Conservation (phyloP, 2,113 vertebrate genomes). For the Dicrurus megarhynchus region DNA sequence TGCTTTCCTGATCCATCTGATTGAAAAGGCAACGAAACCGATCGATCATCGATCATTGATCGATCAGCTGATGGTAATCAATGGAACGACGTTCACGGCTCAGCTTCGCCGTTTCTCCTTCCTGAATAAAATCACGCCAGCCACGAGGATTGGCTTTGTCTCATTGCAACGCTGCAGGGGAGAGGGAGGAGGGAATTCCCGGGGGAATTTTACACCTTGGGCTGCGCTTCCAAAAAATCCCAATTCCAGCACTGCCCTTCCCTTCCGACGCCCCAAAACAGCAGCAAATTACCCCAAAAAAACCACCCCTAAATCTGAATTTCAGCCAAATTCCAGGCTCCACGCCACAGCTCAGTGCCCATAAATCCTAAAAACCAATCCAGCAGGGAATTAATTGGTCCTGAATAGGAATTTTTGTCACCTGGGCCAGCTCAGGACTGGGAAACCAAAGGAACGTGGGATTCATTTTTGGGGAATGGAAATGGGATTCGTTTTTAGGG, state of each 20-base stretch:
- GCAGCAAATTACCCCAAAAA: not conserved
- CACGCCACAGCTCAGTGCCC: not conserved
- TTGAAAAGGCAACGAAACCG: not conserved
- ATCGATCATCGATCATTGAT: not conserved
- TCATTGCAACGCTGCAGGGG: fast-evolving
- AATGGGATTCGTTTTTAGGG: no score
- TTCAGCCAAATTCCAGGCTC: not conserved
- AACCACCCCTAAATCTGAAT: not conserved
- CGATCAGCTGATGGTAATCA: not conserved
- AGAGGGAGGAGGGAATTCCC: not conserved
- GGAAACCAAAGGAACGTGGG: fast-evolving
- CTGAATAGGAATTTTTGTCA: fast-evolving
- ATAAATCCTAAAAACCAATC: not conserved
- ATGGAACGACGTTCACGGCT: not conserved
- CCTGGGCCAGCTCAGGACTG: fast-evolving
- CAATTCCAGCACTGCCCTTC: not conserved
- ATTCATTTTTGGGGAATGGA: no score
- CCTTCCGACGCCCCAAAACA: fast-evolving
- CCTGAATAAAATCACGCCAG: not conserved
- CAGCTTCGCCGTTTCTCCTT: slow-evolving; percentile 4
- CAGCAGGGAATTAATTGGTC: fast-evolving
- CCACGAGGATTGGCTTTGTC: not conserved
- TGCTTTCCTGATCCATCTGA: slow-evolving; percentile 20
- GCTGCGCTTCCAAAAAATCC: not conserved
- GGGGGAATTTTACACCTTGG: not conserved